These are phyloP conservation scores for Onychomys arenicola DNA, from an alignment of 2,797 vertebrate species.

Conservation along the genomic window DNA sequence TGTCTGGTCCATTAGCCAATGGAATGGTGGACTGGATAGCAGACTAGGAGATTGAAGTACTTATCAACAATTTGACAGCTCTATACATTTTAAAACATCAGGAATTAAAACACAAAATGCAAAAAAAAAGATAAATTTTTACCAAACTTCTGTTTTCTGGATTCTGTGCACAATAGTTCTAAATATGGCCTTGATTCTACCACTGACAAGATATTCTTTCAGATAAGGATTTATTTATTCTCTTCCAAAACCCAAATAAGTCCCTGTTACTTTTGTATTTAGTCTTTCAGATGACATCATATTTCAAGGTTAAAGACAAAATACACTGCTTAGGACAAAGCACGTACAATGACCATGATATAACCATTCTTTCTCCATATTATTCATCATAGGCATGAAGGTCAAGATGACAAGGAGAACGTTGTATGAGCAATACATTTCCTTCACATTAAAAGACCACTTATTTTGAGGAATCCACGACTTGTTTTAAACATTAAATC, in stretches of 20 bases:
- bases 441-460: not conserved
- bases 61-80: not conserved
- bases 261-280: not conserved
- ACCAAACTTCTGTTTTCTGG: not conserved
- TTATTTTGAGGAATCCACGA: not conserved
- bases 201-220: not conserved
- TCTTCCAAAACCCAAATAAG: not conserved
- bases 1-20: not conserved
- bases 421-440: not conserved
- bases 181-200: not conserved
- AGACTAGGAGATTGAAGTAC: not conserved
- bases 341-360: not conserved
- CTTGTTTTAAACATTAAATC: not conserved
- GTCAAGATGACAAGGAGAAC: not conserved
- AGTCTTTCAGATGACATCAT: not conserved
- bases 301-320: not conserved
- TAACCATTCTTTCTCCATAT: not conserved
- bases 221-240: not conserved
- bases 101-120: not conserved
- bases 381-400: not conserved
- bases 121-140: not conserved
- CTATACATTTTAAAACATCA: not conserved
- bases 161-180: not conserved
- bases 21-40: not conserved
- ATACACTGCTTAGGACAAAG: not conserved